Conservation (phyloP, 2,797 vertebrate genomes). For the Siniperca undulata region DNA sequence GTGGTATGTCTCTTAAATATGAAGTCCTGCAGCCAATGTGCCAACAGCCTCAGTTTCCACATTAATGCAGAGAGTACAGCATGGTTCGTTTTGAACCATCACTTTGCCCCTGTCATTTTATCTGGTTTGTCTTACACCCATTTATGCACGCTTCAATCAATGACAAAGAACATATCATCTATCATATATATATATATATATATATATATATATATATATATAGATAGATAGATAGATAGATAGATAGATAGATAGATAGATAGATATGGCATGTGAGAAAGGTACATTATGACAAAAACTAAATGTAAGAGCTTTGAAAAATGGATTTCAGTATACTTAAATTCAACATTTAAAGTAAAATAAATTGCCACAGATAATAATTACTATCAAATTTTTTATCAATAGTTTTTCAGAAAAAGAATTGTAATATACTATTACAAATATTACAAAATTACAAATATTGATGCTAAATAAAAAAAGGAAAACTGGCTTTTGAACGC, state of each 20-base stretch:
- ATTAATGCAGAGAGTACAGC: no score
- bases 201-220: no score
- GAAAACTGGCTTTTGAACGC: not conserved
- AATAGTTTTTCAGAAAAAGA: not conserved
- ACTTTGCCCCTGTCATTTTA: not conserved
- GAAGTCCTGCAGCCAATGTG: no score
- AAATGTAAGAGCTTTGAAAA: not conserved
- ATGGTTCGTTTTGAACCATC: not conserved
- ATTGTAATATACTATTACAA: no score
- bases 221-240: no score
- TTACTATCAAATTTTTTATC: not conserved
- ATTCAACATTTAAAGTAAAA: not conserved
- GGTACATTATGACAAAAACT: not conserved
- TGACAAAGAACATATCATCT: no score
- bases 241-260: no score
- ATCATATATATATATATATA: no score
- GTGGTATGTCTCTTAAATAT: no score
- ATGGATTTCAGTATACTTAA: not conserved
- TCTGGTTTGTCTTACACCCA: not conserved
- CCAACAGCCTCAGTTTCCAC: no score
- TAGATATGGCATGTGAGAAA: not conserved
- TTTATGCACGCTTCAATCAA: no score
- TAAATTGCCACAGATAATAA: not conserved
- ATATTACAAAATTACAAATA: not conserved
- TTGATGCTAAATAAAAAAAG: not conserved